These are phyloP conservation scores for Diabrotica balteata DNA, from an alignment of 2,888 invertebrate genomes.

Conservation along the genomic window DNA sequence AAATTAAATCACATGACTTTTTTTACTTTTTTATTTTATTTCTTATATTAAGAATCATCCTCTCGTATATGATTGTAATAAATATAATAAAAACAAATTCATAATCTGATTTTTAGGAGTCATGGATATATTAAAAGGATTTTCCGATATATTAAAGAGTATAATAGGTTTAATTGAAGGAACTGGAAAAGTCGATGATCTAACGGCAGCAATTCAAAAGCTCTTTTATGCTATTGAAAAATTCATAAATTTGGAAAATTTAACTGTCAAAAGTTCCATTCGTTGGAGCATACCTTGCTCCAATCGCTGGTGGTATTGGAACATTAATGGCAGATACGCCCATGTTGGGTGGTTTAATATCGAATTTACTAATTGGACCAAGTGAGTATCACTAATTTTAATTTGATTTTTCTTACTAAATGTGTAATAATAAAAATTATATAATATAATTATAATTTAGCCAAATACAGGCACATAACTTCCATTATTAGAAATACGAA, in stretches of 20 bases:
- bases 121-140: conserved; percentile 13
- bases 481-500: too few species aligned
- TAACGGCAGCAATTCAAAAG: conserved; percentile 20
- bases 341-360: conserved; percentile 27
- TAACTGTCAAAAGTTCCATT: conserved; percentile 18
- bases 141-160: conserved; percentile 14
- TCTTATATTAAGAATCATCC: too few species aligned
- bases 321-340: conserved; percentile 21
- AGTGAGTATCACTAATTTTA: conserved; percentile 15
- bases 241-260: conserved; percentile 17
- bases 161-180: conserved; percentile 25
- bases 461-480: too few species aligned
- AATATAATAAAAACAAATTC: too few species aligned
- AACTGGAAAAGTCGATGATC: conserved; percentile 1
- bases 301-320: conserved; percentile 16
- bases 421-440: too few species aligned
- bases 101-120: conserved; percentile 8
- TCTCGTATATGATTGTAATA: too few species aligned
- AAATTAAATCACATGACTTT: too few species aligned
- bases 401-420: too few species aligned
- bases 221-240: conserved; percentile 18
- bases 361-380: conserved; percentile 22
- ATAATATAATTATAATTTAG: too few species aligned
- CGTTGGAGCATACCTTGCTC: conserved; percentile 15
- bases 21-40: too few species aligned